Evolutionary conservation across 2,888 invertebrate genomes (phyloP).

Genomic region (Lumbricus terrestris): DNA sequence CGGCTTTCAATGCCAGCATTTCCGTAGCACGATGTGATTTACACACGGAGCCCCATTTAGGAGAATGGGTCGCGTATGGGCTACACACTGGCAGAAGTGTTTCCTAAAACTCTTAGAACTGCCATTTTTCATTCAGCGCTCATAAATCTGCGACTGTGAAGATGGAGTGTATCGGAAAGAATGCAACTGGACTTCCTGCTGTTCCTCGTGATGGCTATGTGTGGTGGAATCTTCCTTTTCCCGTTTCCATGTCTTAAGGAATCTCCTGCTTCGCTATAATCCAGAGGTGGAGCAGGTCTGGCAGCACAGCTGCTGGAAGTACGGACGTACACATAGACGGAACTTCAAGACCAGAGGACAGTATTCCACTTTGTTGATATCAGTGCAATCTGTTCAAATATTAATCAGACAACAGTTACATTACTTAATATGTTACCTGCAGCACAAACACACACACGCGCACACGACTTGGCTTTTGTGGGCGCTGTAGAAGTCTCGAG

Average conservation of each 20-base stretch:
- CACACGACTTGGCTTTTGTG: too few species aligned
- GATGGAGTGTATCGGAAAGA: background rate
- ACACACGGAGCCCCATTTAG: too few species aligned
- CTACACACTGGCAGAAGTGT: background rate
- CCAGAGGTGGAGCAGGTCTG: constrained; percentile 45
- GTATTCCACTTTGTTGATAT: constrained; percentile 53
- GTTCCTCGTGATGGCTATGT: too few species aligned
- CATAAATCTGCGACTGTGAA: too few species aligned
- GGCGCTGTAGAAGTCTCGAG: too few species aligned
- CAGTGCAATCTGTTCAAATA: constrained; percentile 37
- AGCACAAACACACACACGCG: too few species aligned
- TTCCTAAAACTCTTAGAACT: too few species aligned
- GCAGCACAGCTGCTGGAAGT: constrained; percentile 55
- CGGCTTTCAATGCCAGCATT: too few species aligned
- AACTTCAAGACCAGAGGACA: constrained; percentile 54
- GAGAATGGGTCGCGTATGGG: too few species aligned
- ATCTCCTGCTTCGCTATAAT: background rate
- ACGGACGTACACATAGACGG: constrained; percentile 51
- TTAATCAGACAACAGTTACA: constrained; percentile 13
- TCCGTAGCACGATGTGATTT: too few species aligned
- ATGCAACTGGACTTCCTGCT: background rate
- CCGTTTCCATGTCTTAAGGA: background rate
- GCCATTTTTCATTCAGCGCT: too few species aligned
- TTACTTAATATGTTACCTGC: background rate
- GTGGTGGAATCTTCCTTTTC: background rate